phyloP scores from a whole-genome alignment of 2,113 vertebrate genomes.

The Rhynchomys soricoides region DNA sequence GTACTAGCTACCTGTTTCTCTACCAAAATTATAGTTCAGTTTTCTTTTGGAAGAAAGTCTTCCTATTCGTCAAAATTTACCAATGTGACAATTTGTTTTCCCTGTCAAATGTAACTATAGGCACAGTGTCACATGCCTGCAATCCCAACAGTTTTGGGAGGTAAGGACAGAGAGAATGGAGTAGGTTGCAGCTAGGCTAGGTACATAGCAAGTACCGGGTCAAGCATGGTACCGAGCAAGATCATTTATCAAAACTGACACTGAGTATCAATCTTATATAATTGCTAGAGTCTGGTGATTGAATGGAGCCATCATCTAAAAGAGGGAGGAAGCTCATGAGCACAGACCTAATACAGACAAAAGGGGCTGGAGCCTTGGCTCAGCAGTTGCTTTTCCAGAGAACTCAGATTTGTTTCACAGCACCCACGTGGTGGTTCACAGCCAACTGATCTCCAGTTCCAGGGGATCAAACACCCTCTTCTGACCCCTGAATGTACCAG shows the following conservation, averaged over 20 bases:
- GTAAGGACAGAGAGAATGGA: too few relatives aligned
- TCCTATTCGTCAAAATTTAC: neutral
- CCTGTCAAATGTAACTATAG: neutral
- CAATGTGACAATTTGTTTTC: neutral
- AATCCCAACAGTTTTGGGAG: neutral
- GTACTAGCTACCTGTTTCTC: neutral
- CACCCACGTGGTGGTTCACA: neutral
- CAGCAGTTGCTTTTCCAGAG: neutral
- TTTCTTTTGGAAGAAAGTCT: neutral
- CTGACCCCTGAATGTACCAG: neutral
- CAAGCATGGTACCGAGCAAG: neutral
- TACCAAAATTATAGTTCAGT: neutral
- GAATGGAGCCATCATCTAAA: neutral
- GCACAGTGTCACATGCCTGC: neutral
- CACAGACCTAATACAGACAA: neutral
- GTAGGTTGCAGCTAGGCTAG: neutral
- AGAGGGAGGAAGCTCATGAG: neutral
- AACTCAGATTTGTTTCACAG: neutral
- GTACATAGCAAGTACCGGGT: neutral
- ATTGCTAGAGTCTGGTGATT: neutral
- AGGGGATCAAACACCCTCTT: neutral
- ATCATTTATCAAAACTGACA: neutral
- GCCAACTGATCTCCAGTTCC: neutral
- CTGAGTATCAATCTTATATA: neutral
- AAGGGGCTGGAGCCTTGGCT: neutral